Percentiles rank a stretch among this genome's conserved stretches.
phyloP scores from a whole-genome alignment of 2,797 vertebrate species.

The Lutjanus argentimaculatus region DNA sequence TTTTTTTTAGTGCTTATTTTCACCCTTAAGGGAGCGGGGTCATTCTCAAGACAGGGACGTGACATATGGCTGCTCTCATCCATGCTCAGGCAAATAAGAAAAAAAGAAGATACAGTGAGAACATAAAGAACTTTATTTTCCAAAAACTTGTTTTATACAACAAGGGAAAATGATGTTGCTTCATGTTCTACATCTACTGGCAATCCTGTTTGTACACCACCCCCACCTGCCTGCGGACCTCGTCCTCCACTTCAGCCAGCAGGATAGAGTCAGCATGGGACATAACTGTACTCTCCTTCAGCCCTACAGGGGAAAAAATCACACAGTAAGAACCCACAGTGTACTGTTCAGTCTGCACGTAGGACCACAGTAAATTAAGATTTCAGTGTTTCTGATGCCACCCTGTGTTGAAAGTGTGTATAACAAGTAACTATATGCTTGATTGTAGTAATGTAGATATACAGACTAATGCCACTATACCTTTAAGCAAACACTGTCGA shows the following conservation, averaged over 20 bases:
- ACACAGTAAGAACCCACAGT: not conserved
- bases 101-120: not conserved
- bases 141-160: not conserved
- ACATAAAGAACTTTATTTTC: not conserved
- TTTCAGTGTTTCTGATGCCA: slow-evolving; percentile 43
- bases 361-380: fast-evolving
- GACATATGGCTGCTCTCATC: too few relatives aligned
- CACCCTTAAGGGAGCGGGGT: too few relatives aligned
- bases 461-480: slow-evolving; percentile 61
- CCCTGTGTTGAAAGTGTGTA: slow-evolving; percentile 40
- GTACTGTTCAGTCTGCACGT: not conserved
- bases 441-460: not conserved
- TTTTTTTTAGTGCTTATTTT: too few relatives aligned
- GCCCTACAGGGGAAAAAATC: slow-evolving; percentile 62
- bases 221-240: slow-evolving; percentile 83
- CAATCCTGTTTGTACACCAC: slow-evolving; percentile 84
- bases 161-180: not conserved
- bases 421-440: not conserved
- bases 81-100: not conserved
- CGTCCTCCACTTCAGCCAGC: slow-evolving; percentile 83
- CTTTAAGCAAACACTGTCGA: slow-evolving; percentile 88
- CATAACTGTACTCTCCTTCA: slow-evolving; percentile 84
- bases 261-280: slow-evolving; percentile 83
- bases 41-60: too few relatives aligned
- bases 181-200: slow-evolving; percentile 47